Evolutionary conservation across 1,140 invertebrate species (phyloP), one percentile per base, ranked within the genome.

Genomic region (Chlorops oryzae): DNA sequence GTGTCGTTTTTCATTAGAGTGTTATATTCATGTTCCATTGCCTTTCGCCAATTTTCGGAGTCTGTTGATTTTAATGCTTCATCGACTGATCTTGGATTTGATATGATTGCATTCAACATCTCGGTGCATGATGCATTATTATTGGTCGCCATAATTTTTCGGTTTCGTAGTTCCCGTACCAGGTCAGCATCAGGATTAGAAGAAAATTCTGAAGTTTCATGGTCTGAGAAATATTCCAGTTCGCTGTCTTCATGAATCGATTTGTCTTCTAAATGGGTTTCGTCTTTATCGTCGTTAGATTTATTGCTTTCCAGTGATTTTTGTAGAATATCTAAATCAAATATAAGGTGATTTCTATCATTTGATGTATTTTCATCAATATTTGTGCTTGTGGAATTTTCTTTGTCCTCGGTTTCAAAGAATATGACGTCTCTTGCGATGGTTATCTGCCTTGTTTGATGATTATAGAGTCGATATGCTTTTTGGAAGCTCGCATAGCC

Each of bases 1-100:
- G 60, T 56, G 46, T 59, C 45, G 53, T 64, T 67, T 41, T 58
- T 46, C 17, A 54, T 50, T 13, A 66, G 50, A 9, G 60, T 54
- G 15, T 60, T 22, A 24, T 60, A 56, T 57, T 71, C 65, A 9
- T 52, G 27, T 32, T 51, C 21, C 47, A 73, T 69, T 5, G 63
- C 66, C 27, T 52, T 22, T 34, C 51, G 55, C 65, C 62, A 72
- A 12, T 55, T 42, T 7, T 57, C 43, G 2, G 32, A 38, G 13
- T 61, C 47, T 21, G 27, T 20, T 22, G 25, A 47, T 21, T 15
- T 25, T 37, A 52, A 40, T 12, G 49, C 49, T 23, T 55, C 48
- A 13, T 24, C 20, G 15, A 51, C 42, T 5, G 20, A 39, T 3
- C n/a, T 17, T 7, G 53, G 45, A 48, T 51, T 42, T 28, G 37